These are phyloP conservation scores for Parnassius orleans DNA, from an alignment of 2,888 invertebrate species.

Conservation along the genomic window DNA sequence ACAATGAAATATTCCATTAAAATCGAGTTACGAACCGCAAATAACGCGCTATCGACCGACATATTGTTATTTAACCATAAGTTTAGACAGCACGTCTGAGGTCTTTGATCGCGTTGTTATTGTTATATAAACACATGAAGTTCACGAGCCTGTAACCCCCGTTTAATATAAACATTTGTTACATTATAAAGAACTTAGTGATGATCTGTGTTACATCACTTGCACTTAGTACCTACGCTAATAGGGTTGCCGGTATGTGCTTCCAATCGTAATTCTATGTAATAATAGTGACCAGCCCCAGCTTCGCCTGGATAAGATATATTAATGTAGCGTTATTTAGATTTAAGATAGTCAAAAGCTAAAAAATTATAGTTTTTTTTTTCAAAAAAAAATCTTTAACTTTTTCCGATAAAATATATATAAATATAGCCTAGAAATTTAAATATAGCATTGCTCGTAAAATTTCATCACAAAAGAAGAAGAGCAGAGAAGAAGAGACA, in stretches of 20 bases:
- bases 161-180: conserved; percentile 20
- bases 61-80: conserved; percentile 48
- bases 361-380: too few species aligned
- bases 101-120: conserved; percentile 62
- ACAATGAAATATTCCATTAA: conserved; percentile 23
- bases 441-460: too few species aligned
- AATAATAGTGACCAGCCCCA: too few species aligned
- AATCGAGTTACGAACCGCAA: conserved; percentile 27
- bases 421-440: too few species aligned
- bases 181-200: conserved; percentile 40
- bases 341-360: too few species aligned
- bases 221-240: conserved; percentile 2
- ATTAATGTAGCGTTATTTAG: too few species aligned
- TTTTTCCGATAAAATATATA: too few species aligned
- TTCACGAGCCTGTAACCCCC: conserved; percentile 1
- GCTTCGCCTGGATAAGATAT: too few species aligned
- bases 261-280: too few species aligned
- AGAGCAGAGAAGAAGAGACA: too few species aligned
- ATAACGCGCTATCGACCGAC: conserved; percentile 27
- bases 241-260: neutral
- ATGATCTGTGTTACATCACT: conserved; percentile 21
- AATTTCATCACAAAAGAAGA: too few species aligned
- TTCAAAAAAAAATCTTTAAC: too few species aligned
- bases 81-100: conserved; percentile 42
- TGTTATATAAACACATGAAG: conserved; percentile 17